Base-by-base conservation (phyloP, 2,113 vertebrate species). In the Rhinolophus ferrumequinum region DNA sequence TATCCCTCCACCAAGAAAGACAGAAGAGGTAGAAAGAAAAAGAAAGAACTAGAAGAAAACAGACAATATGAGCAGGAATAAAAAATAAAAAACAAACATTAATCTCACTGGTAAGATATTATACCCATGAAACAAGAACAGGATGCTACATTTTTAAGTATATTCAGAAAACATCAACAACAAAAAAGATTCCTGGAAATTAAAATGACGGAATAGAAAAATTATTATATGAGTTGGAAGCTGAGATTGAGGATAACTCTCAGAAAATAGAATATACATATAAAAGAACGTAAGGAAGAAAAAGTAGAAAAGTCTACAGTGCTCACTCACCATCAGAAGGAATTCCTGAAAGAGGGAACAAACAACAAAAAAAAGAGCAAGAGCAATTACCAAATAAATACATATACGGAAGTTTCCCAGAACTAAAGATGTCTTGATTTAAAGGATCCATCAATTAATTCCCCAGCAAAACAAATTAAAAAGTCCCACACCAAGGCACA, bases 161-260 rank as follows among this genome's bases (percentile, higher is more conserved):
- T n/a, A 72, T 60, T 97, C 16, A 89, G 87, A 94, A 24, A 72
- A 70, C 0, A 69, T 67, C 14, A 82, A 80, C 24, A 76, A 82
- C 13, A 77, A 52, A 66, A 90, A 54, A 35, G 1, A 3, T 77
- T 79, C 28, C 9, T 69, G 19, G 35, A 82, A 93, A 91, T 91
- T 47, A 82, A 93, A 96, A 91, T 77, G 64, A 58, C 15, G 83
- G 95, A 94, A 88, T 44, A 50, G 41, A 81, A 93, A 72, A 60
- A 44, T 58, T 79, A 58, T 2, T 75, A 41, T 15, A 60, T 41
- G 70, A 41, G 12, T n/a, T 88, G 58, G 21, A 84, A 93, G 69
- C 4, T 35, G 47, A 62, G 54, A 66, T 13, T 80, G 14, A 88
- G 44, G 16, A 96, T 54, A 70, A 62, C 21, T 88, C 66, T 69